Evolutionary conservation across 30 jellyfish, hydroid and myxozoan species (phyloP), one percentile per base, ranked within the genome.

Genomic region (Nemopilema nomurai): DNA sequence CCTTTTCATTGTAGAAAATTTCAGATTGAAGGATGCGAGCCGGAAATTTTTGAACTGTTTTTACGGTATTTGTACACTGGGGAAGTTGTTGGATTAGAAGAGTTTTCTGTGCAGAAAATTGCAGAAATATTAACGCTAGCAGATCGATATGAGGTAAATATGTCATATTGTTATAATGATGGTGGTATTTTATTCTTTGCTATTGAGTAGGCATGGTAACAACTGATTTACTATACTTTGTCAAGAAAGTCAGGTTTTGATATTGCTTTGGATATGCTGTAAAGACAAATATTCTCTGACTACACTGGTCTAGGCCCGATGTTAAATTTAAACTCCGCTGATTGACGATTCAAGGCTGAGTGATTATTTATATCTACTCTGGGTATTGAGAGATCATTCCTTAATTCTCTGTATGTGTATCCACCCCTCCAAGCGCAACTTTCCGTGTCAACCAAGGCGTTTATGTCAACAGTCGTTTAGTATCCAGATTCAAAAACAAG

Each of bases 81-180:
- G 18, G 1, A 33, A 21, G 23, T 65, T 1, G 88, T 21, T 16
- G 83, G 49, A 22, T 24, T 32, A 18, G 77, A 65, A 16, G 16
- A 74, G 1, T 49, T 25, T 49, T 63, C 94, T 25, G 80, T 33
- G 19, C 83, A 85, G 57, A 4, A 23, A 16, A 3, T 85, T 17
- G 81, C 74, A 17, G 88, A 74, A 28, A 25, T 85, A 27, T 32
- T 69, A 32, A 74, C 94, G 28, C 18, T 75, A 21, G 82, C 94
- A 0, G 94, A 85, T 67, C 71, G 83, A n/a, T 85, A 74, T 51
- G 88, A 74, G 94, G 94, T 85, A 67, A 32, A 83, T 82, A 25
- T 0, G 57, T 41, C n/a, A n/a, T n/a, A n/a, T n/a, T n/a, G n/a
- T n/a, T n/a, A n/a, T n/a, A n/a, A n/a, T n/a, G n/a, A n/a, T n/a